A percentile compares a stretch with the other conserved stretches of the same genome.
Evolutionary conservation across 2,113 vertebrate genomes (phyloP).

Genomic region (Oreocharis arfaki): DNA sequence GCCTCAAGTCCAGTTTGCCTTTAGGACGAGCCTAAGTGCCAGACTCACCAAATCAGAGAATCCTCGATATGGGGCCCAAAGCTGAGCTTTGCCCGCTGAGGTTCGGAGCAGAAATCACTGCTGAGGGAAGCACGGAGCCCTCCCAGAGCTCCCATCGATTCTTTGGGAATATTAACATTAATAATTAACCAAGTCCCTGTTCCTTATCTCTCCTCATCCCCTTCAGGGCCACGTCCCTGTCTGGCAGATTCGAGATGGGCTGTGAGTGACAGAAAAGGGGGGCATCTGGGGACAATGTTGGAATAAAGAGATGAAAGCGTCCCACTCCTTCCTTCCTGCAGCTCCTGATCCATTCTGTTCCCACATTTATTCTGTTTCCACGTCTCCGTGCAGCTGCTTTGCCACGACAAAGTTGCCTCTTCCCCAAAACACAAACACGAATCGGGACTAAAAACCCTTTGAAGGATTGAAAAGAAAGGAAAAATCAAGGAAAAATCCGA

Average conservation of each 20-base stretch:
- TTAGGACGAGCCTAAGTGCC: not conserved
- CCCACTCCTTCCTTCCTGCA: not conserved
- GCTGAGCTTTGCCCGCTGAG: not conserved
- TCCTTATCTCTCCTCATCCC: not conserved
- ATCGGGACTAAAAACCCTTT: not conserved
- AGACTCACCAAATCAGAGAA: not conserved
- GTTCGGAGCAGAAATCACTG: rapidly evolving
- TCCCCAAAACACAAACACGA: not conserved
- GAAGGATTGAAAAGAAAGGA: not conserved
- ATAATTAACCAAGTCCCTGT: conserved; percentile 31
- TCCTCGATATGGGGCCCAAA: rapidly evolving
- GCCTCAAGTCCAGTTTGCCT: not conserved
- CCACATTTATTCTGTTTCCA: not conserved
- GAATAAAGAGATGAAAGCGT: not conserved
- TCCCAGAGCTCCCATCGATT: not conserved
- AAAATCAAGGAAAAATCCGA: not conserved
- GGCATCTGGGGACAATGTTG: not conserved
- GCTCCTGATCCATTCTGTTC: not conserved
- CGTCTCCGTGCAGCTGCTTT: not conserved
- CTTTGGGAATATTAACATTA: not conserved
- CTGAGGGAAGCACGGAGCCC: not conserved
- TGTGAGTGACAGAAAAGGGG: conserved; percentile 3
- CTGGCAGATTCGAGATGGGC: not conserved
- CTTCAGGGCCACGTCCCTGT: not conserved
- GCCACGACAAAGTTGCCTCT: not conserved